Evolutionary conservation across 2,888 invertebrate genomes (phyloP), one percentile per base, ranked within the genome.

Genomic region (Pemphredon lugubris): DNA sequence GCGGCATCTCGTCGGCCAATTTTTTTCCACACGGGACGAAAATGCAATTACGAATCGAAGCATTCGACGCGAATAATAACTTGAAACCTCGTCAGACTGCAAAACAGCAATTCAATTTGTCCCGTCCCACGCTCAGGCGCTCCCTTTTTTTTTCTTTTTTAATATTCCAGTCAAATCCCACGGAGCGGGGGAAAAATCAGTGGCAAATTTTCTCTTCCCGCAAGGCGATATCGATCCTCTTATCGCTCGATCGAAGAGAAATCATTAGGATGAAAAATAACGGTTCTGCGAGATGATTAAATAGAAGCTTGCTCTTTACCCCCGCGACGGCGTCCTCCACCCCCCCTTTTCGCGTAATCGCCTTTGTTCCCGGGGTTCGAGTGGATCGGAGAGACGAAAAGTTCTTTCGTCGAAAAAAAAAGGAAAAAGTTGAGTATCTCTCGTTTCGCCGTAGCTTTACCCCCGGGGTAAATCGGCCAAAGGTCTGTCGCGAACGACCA

Each of bases 301-400:
- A 55, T 59, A 40, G n/a, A 54, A 59, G 39, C 21, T 51, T 26
- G 4, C 48, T 42, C 53, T 60, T 61, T 73, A 60, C 45, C 54
- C 34, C 73, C 18, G 16, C 64, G 67, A 70, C 54, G 34, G 42
- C 48, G 4, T 7, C 26, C 26, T 26, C 7, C 3, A 26, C 7
- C 72, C 72, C 45, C 44, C 30, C 68, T 63, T 63, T 60, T 48
- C 1, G 54, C 20, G 48, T 75, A 75, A 78, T 78, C 64, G 66
- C 58, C 69, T 75, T 72, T 78, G 69, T 69, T 55, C 63, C 32
- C 54, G n/a, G n/a, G n/a, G n/a, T n/a, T n/a, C n/a, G 34, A 60
- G 13, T 11, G 32, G 47, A 14, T 26, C 11, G 13, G 58, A 61
- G n/a, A n/a, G n/a, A n/a, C n/a, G n/a, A 50, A 37, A 16, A 51